Percentiles rank a stretch among this genome's conserved stretches.
Conservation (phyloP, 1,140 invertebrate species). For the Eciton burchellii region DNA sequence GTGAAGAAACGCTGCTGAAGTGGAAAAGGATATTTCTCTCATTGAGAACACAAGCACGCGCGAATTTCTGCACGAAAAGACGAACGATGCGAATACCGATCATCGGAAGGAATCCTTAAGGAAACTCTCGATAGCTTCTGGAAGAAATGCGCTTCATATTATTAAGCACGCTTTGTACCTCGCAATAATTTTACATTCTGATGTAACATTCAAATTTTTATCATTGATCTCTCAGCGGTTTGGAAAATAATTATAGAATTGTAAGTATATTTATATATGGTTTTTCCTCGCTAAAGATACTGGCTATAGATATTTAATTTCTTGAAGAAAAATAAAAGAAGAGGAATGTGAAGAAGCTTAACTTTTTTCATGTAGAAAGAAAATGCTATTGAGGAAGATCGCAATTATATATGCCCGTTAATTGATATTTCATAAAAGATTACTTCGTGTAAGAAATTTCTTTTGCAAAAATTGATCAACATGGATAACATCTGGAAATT, state of each 20-base stretch:
- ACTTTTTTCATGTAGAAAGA: not conserved
- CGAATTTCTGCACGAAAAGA: not conserved
- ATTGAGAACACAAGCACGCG: not conserved
- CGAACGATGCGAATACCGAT: not conserved
- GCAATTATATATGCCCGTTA: not conserved
- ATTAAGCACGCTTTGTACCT: not conserved
- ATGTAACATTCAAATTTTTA: not conserved
- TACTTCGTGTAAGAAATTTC: slow-evolving; percentile 8
- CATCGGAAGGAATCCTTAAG: not conserved
- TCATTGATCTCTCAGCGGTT: not conserved
- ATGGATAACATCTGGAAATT: slow-evolving; percentile 76
- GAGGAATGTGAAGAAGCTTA: not conserved
- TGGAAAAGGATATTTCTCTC: not conserved
- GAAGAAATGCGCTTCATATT: not conserved
- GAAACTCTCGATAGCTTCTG: not conserved
- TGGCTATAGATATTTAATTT: too few species aligned
- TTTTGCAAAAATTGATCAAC: slow-evolving; percentile 22
- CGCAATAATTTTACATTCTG: not conserved
- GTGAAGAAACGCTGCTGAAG: not conserved
- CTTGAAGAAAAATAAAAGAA: not conserved
- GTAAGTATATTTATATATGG: not conserved
- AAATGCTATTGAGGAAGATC: not conserved
- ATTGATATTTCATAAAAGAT: slow-evolving; percentile 16
- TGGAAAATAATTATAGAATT: slow-evolving; percentile 13
- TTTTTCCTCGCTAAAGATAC: not conserved